These are phyloP conservation scores for Stichopus chloronotus DNA, from an alignment of 35 echinoderm and acorn worm genomes.

Conservation along the genomic window DNA sequence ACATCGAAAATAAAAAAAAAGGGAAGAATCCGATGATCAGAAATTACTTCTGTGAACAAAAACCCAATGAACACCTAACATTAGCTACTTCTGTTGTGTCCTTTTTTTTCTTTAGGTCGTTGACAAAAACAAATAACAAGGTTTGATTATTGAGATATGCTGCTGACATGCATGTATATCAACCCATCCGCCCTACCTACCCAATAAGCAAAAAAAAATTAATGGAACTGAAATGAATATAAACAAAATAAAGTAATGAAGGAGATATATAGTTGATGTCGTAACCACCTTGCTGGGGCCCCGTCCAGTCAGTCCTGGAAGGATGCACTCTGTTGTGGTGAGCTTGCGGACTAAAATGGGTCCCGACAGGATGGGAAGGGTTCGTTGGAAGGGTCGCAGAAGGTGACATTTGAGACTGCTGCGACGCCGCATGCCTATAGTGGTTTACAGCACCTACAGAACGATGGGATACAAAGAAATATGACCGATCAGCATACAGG, in stretches of 20 bases:
- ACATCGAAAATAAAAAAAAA: too few species aligned
- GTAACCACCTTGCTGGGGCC: conserved; percentile 78
- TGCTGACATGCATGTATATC: too few species aligned
- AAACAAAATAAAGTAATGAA: not conserved
- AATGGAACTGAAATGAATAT: not conserved
- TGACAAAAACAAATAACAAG: too few species aligned
- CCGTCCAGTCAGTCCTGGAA: conserved; percentile 86
- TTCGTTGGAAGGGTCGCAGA: conserved; percentile 49
- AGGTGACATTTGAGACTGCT: conserved; percentile 53
- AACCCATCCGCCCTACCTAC: too few species aligned
- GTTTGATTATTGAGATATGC: too few species aligned
- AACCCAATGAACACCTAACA: too few species aligned
- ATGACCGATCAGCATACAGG: not conserved
- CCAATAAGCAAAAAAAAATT: not conserved
- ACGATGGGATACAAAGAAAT: conserved; percentile 53
- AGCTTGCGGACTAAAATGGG: conserved; percentile 59
- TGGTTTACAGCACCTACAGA: conserved; percentile 55
- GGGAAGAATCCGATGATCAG: too few species aligned
- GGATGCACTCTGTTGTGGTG: conserved; percentile 81
- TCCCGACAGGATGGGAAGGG: conserved; percentile 41
- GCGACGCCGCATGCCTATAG: conserved; percentile 17
- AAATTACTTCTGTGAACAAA: too few species aligned
- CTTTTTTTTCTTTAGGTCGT: too few species aligned
- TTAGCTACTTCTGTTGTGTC: too few species aligned
- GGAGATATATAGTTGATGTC: conserved; percentile 18